phyloP scores from a whole-genome alignment of 1,140 invertebrate genomes.

The Neotoxoptera formosana region DNA sequence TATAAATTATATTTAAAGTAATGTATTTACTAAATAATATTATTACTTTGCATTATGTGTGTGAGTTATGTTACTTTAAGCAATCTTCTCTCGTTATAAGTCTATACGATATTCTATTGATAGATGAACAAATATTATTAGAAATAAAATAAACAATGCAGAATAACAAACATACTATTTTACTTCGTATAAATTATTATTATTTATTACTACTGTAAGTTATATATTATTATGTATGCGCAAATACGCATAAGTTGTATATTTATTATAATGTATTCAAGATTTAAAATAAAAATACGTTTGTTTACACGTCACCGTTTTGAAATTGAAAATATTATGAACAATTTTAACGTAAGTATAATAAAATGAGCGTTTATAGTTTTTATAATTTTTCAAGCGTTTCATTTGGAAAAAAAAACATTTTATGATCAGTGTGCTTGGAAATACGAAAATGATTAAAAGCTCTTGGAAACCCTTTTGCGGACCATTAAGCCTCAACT shows the following conservation, averaged over 20 bases:
- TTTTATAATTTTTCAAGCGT: constrained; percentile 29
- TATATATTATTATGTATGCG: not conserved
- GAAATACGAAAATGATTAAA: constrained; percentile 43
- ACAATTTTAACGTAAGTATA: not conserved
- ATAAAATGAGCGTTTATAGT: not conserved
- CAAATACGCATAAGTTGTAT: not conserved
- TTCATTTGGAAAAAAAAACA: not conserved
- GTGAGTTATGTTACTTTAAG: not conserved
- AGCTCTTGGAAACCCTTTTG: constrained; percentile 33
- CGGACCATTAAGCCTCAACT: constrained; percentile 29
- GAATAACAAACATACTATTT: not conserved
- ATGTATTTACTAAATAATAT: no score
- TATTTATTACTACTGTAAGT: not conserved
- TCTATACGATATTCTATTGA: not conserved
- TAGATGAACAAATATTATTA: not conserved
- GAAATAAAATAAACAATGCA: not conserved
- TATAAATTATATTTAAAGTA: not conserved
- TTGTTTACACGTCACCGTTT: not conserved
- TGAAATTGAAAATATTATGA: not conserved
- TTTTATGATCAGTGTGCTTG: not conserved
- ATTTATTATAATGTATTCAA: not conserved
- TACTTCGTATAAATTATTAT: not conserved
- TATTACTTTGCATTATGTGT: no score
- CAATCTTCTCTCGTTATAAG: not conserved
- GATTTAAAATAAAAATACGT: not conserved